Conservation (phyloP, 2,888 invertebrate species). For the Apamea monoglypha region DNA sequence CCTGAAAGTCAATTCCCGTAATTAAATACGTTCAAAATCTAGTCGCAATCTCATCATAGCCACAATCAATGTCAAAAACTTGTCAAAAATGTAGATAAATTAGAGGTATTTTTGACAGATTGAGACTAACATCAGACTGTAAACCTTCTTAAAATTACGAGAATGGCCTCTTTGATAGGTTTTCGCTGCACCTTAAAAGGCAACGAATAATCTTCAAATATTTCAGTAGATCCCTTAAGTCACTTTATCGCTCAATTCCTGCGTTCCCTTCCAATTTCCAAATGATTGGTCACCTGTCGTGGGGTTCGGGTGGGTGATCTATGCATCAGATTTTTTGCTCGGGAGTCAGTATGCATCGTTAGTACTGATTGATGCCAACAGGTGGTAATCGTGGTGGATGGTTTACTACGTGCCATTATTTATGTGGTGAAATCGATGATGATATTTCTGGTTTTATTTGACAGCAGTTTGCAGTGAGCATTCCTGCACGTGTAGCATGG, state of each 20-base stretch:
- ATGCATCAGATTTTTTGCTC: slow-evolving; percentile 40
- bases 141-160: too few relatives aligned
- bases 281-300: slow-evolving; percentile 31
- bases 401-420: slow-evolving; percentile 1
- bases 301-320: slow-evolving; percentile 23
- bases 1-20: too few relatives aligned
- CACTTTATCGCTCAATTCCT: slow-evolving; percentile 28
- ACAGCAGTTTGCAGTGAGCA: background rate
- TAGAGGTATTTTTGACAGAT: too few relatives aligned
- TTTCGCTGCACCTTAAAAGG: background rate
- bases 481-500: background rate
- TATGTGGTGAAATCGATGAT: slow-evolving; percentile 24
- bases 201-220: background rate
- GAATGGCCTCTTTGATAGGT: background rate
- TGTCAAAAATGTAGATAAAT: too few relatives aligned
- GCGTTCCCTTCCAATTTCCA: slow-evolving; percentile 19
- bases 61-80: too few relatives aligned
- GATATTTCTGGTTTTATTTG: slow-evolving; percentile 17
- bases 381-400: slow-evolving; percentile 11
- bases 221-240: background rate
- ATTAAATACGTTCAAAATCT: too few relatives aligned
- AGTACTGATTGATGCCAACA: slow-evolving; percentile 40
- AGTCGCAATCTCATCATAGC: too few relatives aligned
- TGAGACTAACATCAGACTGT: too few relatives aligned
- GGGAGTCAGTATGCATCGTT: slow-evolving; percentile 24